Evolutionary conservation across 2,797 vertebrate genomes (phyloP).

Genomic region (Phalanger gymnotis): DNA sequence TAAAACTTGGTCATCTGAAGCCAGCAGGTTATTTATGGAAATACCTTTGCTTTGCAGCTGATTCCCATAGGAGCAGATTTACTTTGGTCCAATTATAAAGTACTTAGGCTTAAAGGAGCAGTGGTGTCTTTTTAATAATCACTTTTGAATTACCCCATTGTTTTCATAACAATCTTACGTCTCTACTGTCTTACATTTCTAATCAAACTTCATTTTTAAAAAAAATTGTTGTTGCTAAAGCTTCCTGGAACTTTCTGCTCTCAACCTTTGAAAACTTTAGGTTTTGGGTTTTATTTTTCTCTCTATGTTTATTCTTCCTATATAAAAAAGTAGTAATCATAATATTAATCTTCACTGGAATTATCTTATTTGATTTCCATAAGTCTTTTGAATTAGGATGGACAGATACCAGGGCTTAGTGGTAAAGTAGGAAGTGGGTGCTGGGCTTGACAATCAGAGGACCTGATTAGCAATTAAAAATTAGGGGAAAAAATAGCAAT

Average conservation of each 20-base stretch:
- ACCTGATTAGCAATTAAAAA: background rate
- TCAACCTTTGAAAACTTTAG: background rate
- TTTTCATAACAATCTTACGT: conserved; percentile 14
- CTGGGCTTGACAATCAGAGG: too few relatives aligned
- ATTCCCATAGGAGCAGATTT: background rate
- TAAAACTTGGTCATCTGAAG: background rate
- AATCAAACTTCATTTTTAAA: conserved; percentile 21
- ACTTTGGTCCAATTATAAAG: background rate
- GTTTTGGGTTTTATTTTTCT: background rate
- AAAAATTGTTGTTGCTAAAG: background rate
- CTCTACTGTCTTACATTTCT: background rate
- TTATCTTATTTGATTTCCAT: background rate
- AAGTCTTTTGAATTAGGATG: background rate
- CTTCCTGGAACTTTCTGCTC: background rate
- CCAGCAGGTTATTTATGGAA: conserved; percentile 42
- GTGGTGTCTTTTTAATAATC: conserved; percentile 40
- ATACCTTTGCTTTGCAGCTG: conserved; percentile 24
- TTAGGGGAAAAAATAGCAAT: too few relatives aligned
- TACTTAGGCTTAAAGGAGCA: background rate
- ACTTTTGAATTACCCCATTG: conserved; percentile 39
- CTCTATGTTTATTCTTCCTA: background rate
- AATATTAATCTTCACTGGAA: background rate
- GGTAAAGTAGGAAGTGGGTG: background rate
- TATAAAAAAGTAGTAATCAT: background rate
- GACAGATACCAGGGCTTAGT: background rate